Evolutionary conservation across 1,140 invertebrate species (phyloP).

Genomic region (Drosophila ironensis): DNA sequence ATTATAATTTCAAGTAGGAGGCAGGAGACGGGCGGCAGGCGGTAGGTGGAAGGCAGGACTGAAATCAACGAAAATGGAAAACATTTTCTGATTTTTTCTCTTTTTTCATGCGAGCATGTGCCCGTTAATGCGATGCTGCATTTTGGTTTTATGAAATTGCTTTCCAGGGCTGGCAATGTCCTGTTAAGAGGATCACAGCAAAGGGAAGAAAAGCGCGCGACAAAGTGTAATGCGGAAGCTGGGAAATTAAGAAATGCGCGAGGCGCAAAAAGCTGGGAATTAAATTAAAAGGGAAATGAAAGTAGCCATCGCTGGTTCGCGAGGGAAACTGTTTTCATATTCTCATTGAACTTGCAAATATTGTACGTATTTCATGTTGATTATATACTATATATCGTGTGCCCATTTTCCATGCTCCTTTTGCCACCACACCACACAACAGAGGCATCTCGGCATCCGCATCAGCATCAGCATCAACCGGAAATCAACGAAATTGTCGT

Average conservation of each 20-base stretch:
- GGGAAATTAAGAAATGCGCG: constrained; percentile 45
- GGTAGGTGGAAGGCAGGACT: constrained; percentile 45
- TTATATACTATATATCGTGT: no score
- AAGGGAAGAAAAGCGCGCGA: constrained; percentile 11
- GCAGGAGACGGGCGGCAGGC: constrained; percentile 38
- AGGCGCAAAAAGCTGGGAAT: constrained; percentile 46
- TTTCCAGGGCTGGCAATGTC: constrained; percentile 11
- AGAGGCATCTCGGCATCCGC: no score
- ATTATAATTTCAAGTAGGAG: constrained; percentile 66
- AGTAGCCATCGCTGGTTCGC: not conserved
- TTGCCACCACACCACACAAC: constrained; percentile 3
- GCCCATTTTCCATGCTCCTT: not conserved
- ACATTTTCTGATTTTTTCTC: constrained; percentile 34
- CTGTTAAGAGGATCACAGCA: constrained; percentile 64
- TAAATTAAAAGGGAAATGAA: constrained; percentile 73
- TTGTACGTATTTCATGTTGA: no score
- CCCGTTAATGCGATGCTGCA: constrained; percentile 56
- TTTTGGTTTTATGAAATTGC: constrained; percentile 49
- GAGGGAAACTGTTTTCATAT: not conserved
- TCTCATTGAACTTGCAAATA: no score
- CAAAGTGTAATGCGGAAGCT: constrained; percentile 41
- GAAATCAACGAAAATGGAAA: constrained; percentile 59
- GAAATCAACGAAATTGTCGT: constrained; percentile 77
- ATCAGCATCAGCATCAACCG: constrained; percentile 51
- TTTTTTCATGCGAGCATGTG: constrained; percentile 8